Evolutionary conservation across 2,888 invertebrate genomes (phyloP).

Genomic region (Rhogogaster chlorosoma): DNA sequence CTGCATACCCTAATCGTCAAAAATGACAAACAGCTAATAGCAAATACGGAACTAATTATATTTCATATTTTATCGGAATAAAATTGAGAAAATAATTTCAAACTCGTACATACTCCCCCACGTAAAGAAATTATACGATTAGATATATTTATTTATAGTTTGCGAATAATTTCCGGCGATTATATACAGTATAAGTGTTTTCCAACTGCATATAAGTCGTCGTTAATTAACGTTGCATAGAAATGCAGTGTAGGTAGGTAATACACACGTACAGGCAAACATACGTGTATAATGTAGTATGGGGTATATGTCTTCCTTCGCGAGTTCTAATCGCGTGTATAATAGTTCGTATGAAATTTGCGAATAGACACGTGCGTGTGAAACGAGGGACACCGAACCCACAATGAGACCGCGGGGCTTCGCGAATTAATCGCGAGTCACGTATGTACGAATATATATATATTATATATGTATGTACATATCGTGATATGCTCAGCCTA

Average conservation of each 20-base stretch:
- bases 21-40: neutral
- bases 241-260: too few species aligned
- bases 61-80: too few species aligned
- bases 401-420: constrained; percentile 34
- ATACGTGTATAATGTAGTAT: neutral
- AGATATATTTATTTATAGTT: too few species aligned
- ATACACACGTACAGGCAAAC: neutral
- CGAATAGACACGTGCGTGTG: constrained; percentile 17
- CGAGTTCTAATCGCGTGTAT: neutral
- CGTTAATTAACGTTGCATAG: too few species aligned
- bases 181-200: neutral
- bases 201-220: too few species aligned
- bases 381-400: neutral
- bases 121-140: too few species aligned
- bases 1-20: neutral
- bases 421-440: constrained; percentile 36
- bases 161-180: neutral
- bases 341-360: neutral
- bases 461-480: neutral
- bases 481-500: constrained; percentile 3
- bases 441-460: neutral
- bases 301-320: too few species aligned
- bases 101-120: too few species aligned
- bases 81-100: too few species aligned
- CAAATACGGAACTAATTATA: neutral